phyloP scores from a whole-genome alignment of 2,113 vertebrate genomes.

The Melanostigma gelatinosum region DNA sequence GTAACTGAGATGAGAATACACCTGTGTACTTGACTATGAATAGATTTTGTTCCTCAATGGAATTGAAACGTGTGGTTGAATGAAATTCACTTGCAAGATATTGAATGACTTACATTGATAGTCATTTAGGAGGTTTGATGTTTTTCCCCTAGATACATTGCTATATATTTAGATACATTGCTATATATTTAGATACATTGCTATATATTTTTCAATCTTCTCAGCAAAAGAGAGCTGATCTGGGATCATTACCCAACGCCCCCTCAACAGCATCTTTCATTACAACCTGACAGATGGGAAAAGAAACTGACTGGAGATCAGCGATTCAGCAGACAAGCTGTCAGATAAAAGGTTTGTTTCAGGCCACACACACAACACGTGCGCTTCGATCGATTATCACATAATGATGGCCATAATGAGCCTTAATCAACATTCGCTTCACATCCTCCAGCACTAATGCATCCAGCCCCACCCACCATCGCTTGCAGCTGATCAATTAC shows the following conservation, averaged over 20 bases:
- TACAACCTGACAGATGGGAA: conserved; percentile 17
- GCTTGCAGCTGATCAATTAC: conserved; percentile 77
- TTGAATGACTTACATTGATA: conserved; percentile 28
- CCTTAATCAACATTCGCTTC: conserved; percentile 78
- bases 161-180: conserved; percentile 5
- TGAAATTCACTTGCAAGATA: conserved; percentile 24
- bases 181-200: background rate
- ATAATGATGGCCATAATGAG: conserved; percentile 65
- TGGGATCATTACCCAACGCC: conserved; percentile 28
- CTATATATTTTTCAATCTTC: conserved; percentile 18
- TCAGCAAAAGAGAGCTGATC: conserved; percentile 28
- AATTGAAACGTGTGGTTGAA: conserved; percentile 15
- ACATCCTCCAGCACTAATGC: conserved; percentile 73
- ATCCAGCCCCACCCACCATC: conserved; percentile 66
- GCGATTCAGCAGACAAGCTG: conserved; percentile 32
- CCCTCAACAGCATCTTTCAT: conserved; percentile 32
- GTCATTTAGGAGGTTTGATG: conserved; percentile 29
- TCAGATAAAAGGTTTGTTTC: conserved; percentile 47
- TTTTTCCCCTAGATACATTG: background rate
- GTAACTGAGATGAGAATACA: conserved; percentile 25
- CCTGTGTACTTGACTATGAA: conserved; percentile 32
- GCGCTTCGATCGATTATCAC: conserved; percentile 62
- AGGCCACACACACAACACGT: conserved; percentile 29
- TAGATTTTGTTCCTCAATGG: conserved; percentile 15
- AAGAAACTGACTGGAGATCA: conserved; percentile 33